These are phyloP conservation scores for Sebastes itinus DNA, from an alignment of 2,797 vertebrate genomes.

Conservation along the genomic window DNA sequence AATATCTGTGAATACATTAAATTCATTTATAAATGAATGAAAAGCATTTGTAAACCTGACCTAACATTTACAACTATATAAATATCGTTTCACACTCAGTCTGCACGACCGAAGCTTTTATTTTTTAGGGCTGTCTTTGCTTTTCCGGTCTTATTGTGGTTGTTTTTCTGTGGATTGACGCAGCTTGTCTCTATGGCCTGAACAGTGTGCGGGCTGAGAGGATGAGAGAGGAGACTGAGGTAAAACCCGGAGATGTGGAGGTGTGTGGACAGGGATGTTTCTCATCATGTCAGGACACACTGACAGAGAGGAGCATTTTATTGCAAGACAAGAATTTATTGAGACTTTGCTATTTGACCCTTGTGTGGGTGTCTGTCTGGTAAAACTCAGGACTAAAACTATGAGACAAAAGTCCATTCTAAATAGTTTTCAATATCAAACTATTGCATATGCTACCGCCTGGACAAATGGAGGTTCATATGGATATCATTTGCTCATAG, in stretches of 20 bases:
- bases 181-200: constrained; percentile 57
- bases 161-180: constrained; percentile 14
- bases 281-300: background rate
- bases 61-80: too few species aligned
- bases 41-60: too few species aligned
- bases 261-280: constrained; percentile 12
- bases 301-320: background rate
- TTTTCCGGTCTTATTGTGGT: constrained; percentile 31
- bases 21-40: too few species aligned
- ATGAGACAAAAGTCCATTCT: background rate
- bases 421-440: background rate
- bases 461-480: background rate
- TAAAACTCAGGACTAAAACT: background rate
- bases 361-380: background rate
- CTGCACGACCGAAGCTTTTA: constrained; percentile 18
- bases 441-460: background rate
- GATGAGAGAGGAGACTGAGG: constrained; percentile 47
- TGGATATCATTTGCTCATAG: background rate
- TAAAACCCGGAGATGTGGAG: constrained; percentile 56
- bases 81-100: accelerated
- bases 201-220: constrained; percentile 47
- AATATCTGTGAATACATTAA: too few species aligned
- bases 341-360: background rate
- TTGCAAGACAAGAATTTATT: background rate
- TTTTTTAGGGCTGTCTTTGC: background rate